Conservation (phyloP, 2,113 vertebrate species). For the Barbus barbus region DNA sequence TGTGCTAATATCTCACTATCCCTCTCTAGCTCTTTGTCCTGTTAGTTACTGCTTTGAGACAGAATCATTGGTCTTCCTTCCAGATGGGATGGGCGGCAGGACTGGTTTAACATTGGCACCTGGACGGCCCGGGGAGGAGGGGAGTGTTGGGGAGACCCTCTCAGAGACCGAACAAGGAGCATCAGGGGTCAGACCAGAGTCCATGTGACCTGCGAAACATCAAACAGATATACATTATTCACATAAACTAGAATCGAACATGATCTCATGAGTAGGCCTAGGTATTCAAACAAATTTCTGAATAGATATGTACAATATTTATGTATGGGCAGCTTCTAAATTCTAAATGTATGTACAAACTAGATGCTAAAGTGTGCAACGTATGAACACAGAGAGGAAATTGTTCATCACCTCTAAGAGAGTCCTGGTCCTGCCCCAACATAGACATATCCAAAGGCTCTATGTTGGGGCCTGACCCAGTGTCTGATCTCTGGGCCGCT, state of each 20-base stretch:
- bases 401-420: conserved; percentile 61
- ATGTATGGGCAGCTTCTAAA: not conserved
- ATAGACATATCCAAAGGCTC: conserved; percentile 53
- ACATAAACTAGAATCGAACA: not conserved
- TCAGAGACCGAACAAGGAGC: conserved; percentile 38
- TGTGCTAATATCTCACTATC: not conserved
- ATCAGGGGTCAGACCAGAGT: conserved; percentile 50
- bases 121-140: conserved; percentile 55
- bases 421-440: conserved; percentile 57
- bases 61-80: conserved; percentile 64
- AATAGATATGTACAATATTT: not conserved
- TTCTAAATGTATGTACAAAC: not conserved
- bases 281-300: not conserved
- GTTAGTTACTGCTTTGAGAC: conserved; percentile 8
- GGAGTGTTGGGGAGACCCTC: not conserved
- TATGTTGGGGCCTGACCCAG: conserved; percentile 31
- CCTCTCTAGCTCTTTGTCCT: conserved; percentile 13
- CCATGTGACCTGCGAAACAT: conserved; percentile 42
- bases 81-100: conserved; percentile 83
- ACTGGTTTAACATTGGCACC: conserved; percentile 75
- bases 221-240: not conserved
- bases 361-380: not conserved
- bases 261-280: not conserved
- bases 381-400: not conserved
- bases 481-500: conserved; percentile 34